These are phyloP conservation scores for Junonia oenone DNA, from an alignment of 2,888 invertebrate species.

Conservation along the genomic window DNA sequence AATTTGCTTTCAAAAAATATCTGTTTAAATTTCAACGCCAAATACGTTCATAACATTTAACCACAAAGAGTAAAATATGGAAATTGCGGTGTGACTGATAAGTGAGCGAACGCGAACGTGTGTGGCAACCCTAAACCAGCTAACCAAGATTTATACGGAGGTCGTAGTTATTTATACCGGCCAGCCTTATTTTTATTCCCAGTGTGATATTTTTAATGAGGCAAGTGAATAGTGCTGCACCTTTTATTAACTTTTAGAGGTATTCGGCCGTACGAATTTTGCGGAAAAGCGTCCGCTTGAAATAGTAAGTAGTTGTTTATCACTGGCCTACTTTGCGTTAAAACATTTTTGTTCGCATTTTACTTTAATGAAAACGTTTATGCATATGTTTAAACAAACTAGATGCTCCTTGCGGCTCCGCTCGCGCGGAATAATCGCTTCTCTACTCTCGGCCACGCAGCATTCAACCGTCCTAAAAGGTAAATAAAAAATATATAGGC, in stretches of 20 bases:
- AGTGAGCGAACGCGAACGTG: neutral
- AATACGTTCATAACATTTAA: neutral
- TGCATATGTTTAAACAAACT: neutral
- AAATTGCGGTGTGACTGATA: neutral
- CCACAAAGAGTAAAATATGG: neutral
- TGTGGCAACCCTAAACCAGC: conserved; percentile 55
- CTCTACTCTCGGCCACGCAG: neutral
- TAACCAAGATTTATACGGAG: conserved; percentile 73
- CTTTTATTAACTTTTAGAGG: conserved; percentile 69
- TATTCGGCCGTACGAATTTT: conserved; percentile 49
- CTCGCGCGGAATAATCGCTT: neutral
- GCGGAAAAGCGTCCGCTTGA: conserved; percentile 39
- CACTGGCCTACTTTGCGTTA: conserved; percentile 21
- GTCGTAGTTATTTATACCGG: conserved; percentile 67
- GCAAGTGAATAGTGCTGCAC: conserved; percentile 66
- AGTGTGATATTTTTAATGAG: conserved; percentile 77
- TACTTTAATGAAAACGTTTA: neutral
- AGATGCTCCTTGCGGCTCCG: neutral
- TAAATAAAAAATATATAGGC: neutral
- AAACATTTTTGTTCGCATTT: neutral
- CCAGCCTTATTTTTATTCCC: conserved; percentile 72
- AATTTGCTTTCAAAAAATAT: neutral
- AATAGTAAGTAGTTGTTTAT: conserved; percentile 41
- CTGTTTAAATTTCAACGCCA: neutral
- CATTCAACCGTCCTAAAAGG: neutral